These are phyloP conservation scores for Gavia stellata DNA, from an alignment of 2,113 vertebrate genomes.

Conservation along the genomic window DNA sequence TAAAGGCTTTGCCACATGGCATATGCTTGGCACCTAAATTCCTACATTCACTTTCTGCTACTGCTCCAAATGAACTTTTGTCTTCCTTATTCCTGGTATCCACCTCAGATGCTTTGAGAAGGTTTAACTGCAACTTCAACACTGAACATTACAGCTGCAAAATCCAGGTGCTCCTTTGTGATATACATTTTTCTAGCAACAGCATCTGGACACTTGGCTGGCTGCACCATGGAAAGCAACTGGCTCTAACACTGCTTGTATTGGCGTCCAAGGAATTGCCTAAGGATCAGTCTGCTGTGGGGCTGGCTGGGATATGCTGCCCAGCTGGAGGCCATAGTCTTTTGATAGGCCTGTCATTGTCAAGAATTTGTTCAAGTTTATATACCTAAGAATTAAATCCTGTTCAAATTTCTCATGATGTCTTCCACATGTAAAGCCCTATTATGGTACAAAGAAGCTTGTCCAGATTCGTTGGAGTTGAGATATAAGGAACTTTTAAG, in stretches of 20 bases:
- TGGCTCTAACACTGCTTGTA: conserved; percentile 12
- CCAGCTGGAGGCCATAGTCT: background rate
- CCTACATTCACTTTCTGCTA: background rate
- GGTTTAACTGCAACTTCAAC: background rate
- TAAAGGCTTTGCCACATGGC: background rate
- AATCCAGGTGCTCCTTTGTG: background rate
- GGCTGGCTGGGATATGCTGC: background rate
- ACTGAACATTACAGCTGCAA: background rate
- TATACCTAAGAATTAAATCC: conserved; percentile 41
- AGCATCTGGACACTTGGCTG: conserved; percentile 49
- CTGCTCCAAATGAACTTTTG: background rate
- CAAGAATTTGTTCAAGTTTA: conserved; percentile 61
- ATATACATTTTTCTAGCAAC: background rate
- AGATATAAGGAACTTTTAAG: conserved; percentile 10
- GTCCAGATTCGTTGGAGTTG: background rate
- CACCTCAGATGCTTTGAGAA: background rate
- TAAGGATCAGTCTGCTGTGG: background rate
- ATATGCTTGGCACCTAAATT: background rate
- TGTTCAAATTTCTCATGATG: conserved; percentile 57
- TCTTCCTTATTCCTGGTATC: background rate
- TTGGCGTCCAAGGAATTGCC: background rate
- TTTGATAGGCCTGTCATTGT: conserved; percentile 58
- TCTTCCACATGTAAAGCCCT: conserved; percentile 64
- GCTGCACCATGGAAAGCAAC: background rate
- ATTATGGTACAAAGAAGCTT: conserved; percentile 10